Conservation (phyloP, 2,888 invertebrate species). For the Eupithecia dodoneata region DNA sequence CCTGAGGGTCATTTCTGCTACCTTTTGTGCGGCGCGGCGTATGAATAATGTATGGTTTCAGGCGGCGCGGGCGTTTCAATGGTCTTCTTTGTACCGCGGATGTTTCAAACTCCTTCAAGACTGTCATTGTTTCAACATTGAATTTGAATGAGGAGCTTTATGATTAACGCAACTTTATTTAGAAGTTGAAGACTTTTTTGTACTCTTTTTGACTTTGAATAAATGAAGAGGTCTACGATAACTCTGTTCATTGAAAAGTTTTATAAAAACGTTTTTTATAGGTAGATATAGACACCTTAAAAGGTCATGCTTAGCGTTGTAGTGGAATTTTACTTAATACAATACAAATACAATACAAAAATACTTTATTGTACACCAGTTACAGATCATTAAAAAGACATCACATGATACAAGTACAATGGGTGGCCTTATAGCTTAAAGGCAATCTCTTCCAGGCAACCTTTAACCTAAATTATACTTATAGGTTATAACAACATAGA, state of each 20-base stretch:
- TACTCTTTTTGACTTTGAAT: neutral
- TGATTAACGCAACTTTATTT: slow-evolving; percentile 1
- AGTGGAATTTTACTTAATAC: too few species aligned
- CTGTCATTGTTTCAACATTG: slow-evolving; percentile 25
- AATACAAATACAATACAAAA: too few species aligned
- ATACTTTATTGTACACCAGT: too few species aligned
- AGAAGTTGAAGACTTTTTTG: neutral
- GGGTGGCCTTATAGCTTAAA: too few species aligned
- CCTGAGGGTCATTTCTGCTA: slow-evolving; percentile 70
- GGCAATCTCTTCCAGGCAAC: too few species aligned
- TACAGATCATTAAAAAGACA: too few species aligned
- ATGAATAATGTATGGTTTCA: slow-evolving; percentile 66
- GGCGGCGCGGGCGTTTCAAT: slow-evolving; percentile 48
- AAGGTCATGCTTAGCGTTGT: too few species aligned
- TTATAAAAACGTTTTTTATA: neutral
- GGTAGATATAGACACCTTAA: too few species aligned
- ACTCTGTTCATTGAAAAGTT: neutral
- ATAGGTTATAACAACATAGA: too few species aligned
- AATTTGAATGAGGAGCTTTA: slow-evolving; percentile 9
- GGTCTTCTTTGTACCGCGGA: slow-evolving; percentile 41
- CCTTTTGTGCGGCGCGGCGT: slow-evolving; percentile 52
- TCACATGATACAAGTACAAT: too few species aligned
- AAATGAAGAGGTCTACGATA: neutral
- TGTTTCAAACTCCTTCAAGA: slow-evolving; percentile 23
- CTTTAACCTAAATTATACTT: too few species aligned